Base-by-base conservation (phyloP, 2,797 vertebrate species). In the Muscicapa comitata region DNA sequence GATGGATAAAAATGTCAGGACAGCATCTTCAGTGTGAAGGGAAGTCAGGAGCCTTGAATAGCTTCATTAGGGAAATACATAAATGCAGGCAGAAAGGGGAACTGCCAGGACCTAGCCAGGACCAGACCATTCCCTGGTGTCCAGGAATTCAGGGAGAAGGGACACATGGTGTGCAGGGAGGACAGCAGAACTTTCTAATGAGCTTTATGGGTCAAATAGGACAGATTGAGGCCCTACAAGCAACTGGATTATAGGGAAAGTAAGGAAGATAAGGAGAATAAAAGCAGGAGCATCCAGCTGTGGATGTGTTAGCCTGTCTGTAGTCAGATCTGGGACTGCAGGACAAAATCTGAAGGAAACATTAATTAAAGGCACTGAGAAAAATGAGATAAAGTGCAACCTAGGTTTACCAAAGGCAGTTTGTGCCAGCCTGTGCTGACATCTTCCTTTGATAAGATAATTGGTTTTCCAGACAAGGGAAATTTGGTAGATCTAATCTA, bases 381-480 rank as follows among this genome's bases (percentile, higher is more conserved):
- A 94, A 88, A 95, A 93, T 13, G 91, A 94, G 95, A 94, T 95
- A 94, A 96, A 96, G 92, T 94, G 70, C 62, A 93, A 75, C 76
- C 93, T 14, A 68, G 93, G 90, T 95, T 96, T 95, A 91, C 93
- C 90, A 96, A 95, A 96, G 92, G 94, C 94, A 96, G 79, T 88
- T 93, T 91, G 90, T 90, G 88, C 93, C 88, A 96, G 96, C 55
- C 91, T 74, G 54, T 40, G 82, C 95, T 96, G 94, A 96, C 93
- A 96, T 90, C 94, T 95, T 72, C 90, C 95, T 95, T 95, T 95
- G 96, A 95, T 96, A 94, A 96, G 96, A 90, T 96, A 96, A 96
- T 95, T 96, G 96, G 91, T 95, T 96, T 96, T 86, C 96, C 90
- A 95, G 95, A 95, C 93, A 81, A 93, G 95, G 94, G 93, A 94